These are phyloP conservation scores for Spialia ferax DNA, from an alignment of 2,888 invertebrate species.

Conservation along the genomic window DNA sequence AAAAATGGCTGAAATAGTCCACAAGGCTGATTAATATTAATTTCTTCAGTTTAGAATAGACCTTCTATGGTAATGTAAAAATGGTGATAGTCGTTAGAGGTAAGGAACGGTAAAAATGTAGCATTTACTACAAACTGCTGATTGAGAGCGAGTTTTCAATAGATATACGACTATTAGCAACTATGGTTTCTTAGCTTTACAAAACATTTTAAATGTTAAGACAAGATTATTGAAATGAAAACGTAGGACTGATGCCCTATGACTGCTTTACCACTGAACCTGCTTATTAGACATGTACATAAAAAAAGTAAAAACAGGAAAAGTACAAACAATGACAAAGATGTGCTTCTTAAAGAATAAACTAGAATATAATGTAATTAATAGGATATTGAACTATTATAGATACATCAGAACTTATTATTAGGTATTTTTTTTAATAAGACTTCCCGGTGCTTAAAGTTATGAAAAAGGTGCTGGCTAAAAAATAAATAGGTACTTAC, in stretches of 20 bases:
- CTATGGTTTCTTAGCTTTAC: background rate
- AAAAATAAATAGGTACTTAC: too few species aligned
- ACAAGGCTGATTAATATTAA: conserved; percentile 61
- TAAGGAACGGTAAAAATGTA: background rate
- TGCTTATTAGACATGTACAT: background rate
- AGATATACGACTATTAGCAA: background rate
- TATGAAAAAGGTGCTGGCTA: conserved; percentile 1
- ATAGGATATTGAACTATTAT: background rate
- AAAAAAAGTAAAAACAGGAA: background rate
- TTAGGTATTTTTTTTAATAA: too few species aligned
- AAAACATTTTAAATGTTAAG: background rate
- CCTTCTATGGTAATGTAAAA: background rate
- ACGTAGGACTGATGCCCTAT: background rate
- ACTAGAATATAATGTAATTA: background rate
- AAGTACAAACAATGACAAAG: conserved; percentile 7
- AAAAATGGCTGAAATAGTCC: conserved; percentile 72
- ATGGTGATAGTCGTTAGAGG: background rate
- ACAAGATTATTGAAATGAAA: background rate
- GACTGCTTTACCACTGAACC: background rate
- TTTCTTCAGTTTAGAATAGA: background rate
- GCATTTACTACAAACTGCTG: background rate
- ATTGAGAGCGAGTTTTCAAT: background rate
- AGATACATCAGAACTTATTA: too few species aligned
- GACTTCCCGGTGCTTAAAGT: background rate
- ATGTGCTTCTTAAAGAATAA: background rate